Conservation (phyloP, 2,888 invertebrate species). For the Acholoe squamosa region DNA sequence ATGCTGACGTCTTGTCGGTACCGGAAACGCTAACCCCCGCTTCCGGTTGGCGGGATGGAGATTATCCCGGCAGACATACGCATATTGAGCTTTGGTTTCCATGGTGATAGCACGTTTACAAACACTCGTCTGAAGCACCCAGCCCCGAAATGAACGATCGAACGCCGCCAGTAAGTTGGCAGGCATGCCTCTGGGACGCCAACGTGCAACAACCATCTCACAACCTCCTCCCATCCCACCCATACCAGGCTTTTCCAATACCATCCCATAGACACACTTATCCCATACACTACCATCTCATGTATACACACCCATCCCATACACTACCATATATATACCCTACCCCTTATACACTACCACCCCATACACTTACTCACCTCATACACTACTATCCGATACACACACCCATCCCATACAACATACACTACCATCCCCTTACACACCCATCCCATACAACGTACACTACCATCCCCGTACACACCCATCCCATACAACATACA, state of each 20-base stretch:
- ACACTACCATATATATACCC: not conserved
- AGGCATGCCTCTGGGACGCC: not conserved
- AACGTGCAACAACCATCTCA: not conserved
- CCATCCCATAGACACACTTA: not conserved
- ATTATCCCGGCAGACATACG: constrained; percentile 31
- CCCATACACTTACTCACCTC: too few relatives aligned
- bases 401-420: too few relatives aligned
- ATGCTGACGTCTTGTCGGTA: too few relatives aligned
- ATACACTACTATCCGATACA: too few relatives aligned
- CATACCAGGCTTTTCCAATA: not conserved
- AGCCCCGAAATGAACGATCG: constrained; percentile 50
- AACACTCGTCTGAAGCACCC: constrained; percentile 26
- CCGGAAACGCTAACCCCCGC: constrained; percentile 9
- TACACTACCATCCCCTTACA: too few relatives aligned
- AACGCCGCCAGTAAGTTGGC: not conserved
- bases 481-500: too few relatives aligned
- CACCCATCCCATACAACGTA: too few relatives aligned
- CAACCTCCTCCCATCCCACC: not conserved
- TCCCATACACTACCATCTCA: not conserved
- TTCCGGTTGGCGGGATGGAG: not conserved
- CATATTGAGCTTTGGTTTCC: constrained; percentile 51
- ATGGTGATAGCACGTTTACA: constrained; percentile 51
- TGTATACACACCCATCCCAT: not conserved
- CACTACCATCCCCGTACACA: too few relatives aligned
- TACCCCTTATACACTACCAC: not conserved